Conservation (phyloP, 2,113 vertebrate genomes). For the Dromaius novaehollandiae region DNA sequence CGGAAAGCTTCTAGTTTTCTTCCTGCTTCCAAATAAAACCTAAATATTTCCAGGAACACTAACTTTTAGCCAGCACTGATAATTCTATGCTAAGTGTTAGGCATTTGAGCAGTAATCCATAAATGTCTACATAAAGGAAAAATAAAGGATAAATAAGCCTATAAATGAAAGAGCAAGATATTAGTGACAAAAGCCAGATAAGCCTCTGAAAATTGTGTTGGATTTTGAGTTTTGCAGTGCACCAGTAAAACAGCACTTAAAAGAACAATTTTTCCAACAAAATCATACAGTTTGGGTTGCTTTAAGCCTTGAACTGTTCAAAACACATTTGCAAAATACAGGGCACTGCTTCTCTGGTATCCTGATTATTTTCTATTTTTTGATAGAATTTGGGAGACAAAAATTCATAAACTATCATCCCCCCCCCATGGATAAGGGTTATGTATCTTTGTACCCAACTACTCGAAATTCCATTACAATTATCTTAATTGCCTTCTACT, state of each 20-base stretch:
- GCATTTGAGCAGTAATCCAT: background rate
- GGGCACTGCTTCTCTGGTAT: background rate
- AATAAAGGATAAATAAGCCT: background rate
- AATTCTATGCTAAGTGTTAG: background rate
- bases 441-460: background rate
- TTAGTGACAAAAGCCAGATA: background rate
- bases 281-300: background rate
- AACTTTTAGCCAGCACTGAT: background rate
- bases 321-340: background rate
- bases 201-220: background rate
- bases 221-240: background rate
- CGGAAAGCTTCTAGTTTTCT: background rate
- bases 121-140: background rate
- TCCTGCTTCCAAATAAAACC: background rate
- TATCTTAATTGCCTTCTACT: background rate
- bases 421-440: background rate
- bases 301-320: background rate
- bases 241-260: background rate
- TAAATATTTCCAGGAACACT: background rate
- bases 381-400: background rate
- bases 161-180: background rate
- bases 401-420: background rate
- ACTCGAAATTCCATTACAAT: conserved; percentile 11
- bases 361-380: background rate
- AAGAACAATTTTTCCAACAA: background rate